Conservation (phyloP, 2,888 invertebrate species). For the Leptothorax acervorum region DNA sequence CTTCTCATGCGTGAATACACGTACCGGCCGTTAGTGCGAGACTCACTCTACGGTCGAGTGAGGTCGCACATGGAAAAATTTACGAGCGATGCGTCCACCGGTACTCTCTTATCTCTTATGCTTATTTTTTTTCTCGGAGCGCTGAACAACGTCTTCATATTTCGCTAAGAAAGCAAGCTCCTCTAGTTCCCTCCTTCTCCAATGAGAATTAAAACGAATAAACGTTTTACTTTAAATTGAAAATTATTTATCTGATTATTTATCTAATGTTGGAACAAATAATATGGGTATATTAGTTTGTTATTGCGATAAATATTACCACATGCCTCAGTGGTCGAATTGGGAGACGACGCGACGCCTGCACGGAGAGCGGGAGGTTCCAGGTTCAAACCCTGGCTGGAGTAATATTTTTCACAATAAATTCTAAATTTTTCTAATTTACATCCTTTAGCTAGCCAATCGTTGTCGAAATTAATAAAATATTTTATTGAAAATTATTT, state of each 20-base stretch:
- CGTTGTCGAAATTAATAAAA: too few relatives aligned
- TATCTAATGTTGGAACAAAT: too few relatives aligned
- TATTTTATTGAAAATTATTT: neutral
- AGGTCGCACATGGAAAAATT: constrained; percentile 44
- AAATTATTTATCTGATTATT: neutral
- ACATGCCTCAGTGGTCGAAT: too few relatives aligned
- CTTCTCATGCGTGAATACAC: constrained; percentile 47
- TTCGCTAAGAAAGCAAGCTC: neutral
- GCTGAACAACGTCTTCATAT: constrained; percentile 2
- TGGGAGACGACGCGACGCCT: too few relatives aligned
- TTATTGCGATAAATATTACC: too few relatives aligned
- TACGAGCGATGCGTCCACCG: constrained; percentile 64
- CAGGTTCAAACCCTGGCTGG: too few relatives aligned
- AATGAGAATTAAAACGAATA: neutral
- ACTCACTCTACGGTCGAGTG: constrained; percentile 36
- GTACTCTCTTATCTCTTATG: constrained; percentile 49
- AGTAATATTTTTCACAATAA: too few relatives aligned
- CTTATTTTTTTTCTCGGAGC: neutral
- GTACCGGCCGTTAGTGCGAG: neutral
- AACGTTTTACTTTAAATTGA: neutral
- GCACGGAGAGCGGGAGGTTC: too few relatives aligned
- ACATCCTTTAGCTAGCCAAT: too few relatives aligned
- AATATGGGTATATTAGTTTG: too few relatives aligned
- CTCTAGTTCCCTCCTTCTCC: neutral
- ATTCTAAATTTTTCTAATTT: too few relatives aligned